Evolutionary conservation across 1,140 invertebrate genomes (phyloP).

Genomic region (Pemphigus obesinymphae): DNA sequence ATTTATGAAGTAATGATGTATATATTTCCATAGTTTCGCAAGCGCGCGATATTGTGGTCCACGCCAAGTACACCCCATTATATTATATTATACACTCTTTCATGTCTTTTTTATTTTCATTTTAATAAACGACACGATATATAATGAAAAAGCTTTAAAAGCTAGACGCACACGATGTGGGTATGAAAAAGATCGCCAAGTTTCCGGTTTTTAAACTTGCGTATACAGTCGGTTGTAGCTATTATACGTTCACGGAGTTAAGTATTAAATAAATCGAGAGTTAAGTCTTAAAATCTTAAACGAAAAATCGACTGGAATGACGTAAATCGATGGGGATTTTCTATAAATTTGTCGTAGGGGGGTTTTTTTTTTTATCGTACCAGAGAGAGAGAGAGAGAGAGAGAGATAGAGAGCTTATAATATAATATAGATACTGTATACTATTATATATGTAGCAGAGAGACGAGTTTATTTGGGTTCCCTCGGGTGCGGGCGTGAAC

Average conservation of each 20-base stretch:
- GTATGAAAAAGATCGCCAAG: neutral
- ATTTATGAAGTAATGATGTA: conserved; percentile 1
- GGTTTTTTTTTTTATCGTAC: neutral
- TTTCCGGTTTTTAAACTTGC: neutral
- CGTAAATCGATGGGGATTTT: neutral
- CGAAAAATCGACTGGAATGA: neutral
- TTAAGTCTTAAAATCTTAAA: neutral
- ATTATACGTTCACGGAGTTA: neutral
- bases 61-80: neutral
- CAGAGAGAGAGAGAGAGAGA: too few species aligned
- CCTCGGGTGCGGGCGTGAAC: too few species aligned
- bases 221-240: neutral
- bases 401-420: too few species aligned
- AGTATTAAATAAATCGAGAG: neutral
- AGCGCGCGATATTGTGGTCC: neutral
- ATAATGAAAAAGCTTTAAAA: conserved; percentile 1
- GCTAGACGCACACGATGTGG: neutral
- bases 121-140: neutral
- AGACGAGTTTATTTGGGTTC: too few species aligned
- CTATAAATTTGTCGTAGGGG: neutral
- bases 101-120: neutral
- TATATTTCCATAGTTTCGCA: neutral
- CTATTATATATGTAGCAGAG: too few species aligned
- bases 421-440: too few species aligned
- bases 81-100: too few species aligned